Evolutionary conservation across 2,888 invertebrate species (phyloP).

Genomic region (Mythimna albipuncta): DNA sequence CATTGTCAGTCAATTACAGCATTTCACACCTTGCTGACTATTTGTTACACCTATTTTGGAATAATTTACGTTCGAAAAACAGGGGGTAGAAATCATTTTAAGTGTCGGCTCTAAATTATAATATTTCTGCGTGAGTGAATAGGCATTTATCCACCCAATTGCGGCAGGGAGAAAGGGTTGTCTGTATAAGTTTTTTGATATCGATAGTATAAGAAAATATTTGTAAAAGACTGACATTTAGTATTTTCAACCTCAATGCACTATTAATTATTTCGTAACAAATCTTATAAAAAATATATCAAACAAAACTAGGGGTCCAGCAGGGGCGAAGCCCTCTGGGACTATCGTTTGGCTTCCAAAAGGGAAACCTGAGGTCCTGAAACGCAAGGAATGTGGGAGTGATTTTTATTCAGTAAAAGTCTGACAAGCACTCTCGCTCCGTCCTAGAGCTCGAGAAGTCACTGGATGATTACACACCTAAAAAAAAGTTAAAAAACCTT

Average conservation of each 20-base stretch:
- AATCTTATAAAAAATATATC: neutral
- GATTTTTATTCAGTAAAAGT: too few species aligned
- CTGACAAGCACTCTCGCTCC: too few species aligned
- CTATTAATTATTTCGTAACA: neutral
- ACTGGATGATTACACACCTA: too few species aligned
- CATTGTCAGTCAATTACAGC: too few species aligned
- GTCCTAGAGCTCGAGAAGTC: too few species aligned
- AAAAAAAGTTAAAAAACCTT: neutral
- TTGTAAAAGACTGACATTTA: constrained; percentile 53
- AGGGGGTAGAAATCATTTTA: neutral
- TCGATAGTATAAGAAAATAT: constrained; percentile 23
- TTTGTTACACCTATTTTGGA: neutral
- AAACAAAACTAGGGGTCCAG: neutral
- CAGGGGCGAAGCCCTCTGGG: too few species aligned
- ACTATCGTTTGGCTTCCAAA: too few species aligned
- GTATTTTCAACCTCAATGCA: constrained; percentile 14
- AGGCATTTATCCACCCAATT: neutral
- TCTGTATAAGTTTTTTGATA: constrained; percentile 1
- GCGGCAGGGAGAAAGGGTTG: neutral
- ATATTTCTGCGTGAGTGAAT: neutral
- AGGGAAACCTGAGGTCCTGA: too few species aligned
- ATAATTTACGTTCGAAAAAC: neutral
- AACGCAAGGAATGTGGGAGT: too few species aligned
- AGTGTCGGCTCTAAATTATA: neutral
- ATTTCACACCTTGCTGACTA: neutral